Percentiles rank a stretch among this genome's conserved stretches.
Conservation (phyloP, 2,113 vertebrate genomes). For the Bagarius yarrelli region DNA sequence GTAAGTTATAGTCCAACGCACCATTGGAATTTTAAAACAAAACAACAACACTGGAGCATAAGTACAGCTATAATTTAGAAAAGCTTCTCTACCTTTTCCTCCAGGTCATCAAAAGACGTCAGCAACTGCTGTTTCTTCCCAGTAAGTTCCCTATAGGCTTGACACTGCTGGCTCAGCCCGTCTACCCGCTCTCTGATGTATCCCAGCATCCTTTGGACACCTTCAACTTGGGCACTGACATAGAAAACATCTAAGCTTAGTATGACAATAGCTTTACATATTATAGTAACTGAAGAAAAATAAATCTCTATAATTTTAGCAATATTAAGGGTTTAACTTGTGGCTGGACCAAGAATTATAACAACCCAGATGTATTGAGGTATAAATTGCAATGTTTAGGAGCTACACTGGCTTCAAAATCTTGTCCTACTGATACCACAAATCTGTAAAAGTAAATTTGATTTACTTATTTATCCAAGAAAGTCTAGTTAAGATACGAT, state of each 20-base stretch:
- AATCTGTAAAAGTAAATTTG: background rate
- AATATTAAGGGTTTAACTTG: background rate
- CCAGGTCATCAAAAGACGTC: conserved; percentile 67
- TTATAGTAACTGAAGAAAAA: background rate
- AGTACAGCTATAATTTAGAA: no score
- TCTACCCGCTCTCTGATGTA: conserved; percentile 68
- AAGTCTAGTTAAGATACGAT: no score
- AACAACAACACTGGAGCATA: background rate
- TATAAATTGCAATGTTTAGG: background rate
- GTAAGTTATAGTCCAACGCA: no score
- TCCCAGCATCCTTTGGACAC: conserved; percentile 73
- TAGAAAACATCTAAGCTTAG: conserved; percentile 11
- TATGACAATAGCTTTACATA: background rate
- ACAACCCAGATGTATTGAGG: background rate
- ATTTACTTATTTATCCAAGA: no score
- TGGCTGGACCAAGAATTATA: background rate
- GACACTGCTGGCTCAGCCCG: conserved; percentile 63
- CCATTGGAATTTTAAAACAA: background rate
- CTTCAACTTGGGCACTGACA: conserved; percentile 64
- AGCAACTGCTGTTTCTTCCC: conserved; percentile 69
- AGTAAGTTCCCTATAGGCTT: conserved; percentile 63
- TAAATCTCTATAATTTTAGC: background rate
- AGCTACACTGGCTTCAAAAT: background rate
- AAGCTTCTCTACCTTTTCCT: conserved; percentile 74
- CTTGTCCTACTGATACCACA: background rate